These are phyloP conservation scores for Nycteola revayana DNA, from an alignment of 2,888 invertebrate genomes.

Conservation along the genomic window DNA sequence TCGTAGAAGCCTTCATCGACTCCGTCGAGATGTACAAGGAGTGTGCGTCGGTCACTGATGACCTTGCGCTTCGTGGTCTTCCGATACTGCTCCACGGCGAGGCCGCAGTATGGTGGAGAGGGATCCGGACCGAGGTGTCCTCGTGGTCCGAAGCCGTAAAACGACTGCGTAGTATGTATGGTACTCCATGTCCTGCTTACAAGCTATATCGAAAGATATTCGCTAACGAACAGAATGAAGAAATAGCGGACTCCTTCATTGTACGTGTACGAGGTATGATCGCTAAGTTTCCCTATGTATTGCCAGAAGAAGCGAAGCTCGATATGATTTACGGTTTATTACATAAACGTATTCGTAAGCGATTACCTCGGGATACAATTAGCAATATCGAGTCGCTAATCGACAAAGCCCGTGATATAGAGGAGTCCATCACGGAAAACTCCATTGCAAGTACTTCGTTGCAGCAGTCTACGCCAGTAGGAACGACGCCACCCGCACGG, in stretches of 20 bases:
- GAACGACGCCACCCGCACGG: background rate
- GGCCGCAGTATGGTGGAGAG: constrained; percentile 25
- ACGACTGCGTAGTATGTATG: constrained; percentile 13
- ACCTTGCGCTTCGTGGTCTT: constrained; percentile 19
- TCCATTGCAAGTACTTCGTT: background rate
- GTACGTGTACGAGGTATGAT: background rate
- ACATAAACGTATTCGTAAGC: background rate
- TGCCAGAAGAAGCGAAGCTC: background rate
- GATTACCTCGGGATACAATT: background rate
- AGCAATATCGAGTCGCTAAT: background rate
- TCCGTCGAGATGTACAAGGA: constrained; percentile 13
- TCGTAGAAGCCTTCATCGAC: constrained; percentile 21
- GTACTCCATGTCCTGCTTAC: constrained; percentile 2
- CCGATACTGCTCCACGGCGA: constrained; percentile 23
- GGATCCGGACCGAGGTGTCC: constrained; percentile 2
- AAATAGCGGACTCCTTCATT: background rate
- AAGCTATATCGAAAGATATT: constrained; percentile 9
- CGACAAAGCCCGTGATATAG: no score
- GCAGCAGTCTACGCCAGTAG: background rate
- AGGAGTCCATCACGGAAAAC: background rate
- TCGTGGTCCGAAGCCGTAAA: constrained; percentile 3
- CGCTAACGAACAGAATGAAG: constrained; percentile 2
- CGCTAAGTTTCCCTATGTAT: background rate
- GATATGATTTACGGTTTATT: background rate
- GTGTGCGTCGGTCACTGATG: constrained; percentile 18